A percentile compares a stretch with the other conserved stretches of the same genome.
Evolutionary conservation across 2,113 vertebrate species (phyloP).

Genomic region (Carassius carassius): DNA sequence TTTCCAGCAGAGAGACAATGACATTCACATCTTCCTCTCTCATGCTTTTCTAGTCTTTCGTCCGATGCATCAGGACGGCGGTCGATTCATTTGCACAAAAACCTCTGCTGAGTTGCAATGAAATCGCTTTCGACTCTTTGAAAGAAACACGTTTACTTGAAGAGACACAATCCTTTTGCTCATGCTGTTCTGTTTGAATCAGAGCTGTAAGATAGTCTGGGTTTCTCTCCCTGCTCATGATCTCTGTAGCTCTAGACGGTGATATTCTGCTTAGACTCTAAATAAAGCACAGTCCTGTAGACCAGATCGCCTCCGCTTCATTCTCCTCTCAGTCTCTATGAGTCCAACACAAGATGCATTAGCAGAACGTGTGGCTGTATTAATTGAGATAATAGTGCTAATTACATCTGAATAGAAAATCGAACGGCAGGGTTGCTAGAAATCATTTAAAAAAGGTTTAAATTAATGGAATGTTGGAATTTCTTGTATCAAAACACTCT

Average conservation of each 20-base stretch:
- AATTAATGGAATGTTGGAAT: constrained; percentile 75
- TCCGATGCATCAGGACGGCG: background rate
- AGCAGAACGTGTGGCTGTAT: constrained; percentile 73
- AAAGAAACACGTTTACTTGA: constrained; percentile 33
- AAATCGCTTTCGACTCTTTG: constrained; percentile 25
- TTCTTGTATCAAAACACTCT: background rate
- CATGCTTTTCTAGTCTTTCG: background rate
- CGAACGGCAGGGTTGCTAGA: constrained; percentile 73
- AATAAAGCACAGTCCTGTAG: constrained; percentile 86
- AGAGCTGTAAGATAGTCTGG: constrained; percentile 76
- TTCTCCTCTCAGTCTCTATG: constrained; percentile 34
- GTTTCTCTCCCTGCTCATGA: constrained; percentile 77
- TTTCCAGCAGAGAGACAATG: background rate
- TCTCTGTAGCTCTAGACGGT: constrained; percentile 82
- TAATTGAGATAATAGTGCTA: constrained; percentile 76
- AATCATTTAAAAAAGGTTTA: constrained; percentile 76
- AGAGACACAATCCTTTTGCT: constrained; percentile 40
- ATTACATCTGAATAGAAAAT: constrained; percentile 77
- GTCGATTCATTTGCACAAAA: background rate
- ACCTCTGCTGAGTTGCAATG: background rate
- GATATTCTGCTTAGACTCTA: constrained; percentile 84
- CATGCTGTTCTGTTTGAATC: constrained; percentile 62
- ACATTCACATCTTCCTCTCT: background rate
- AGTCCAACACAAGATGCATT: constrained; percentile 49
- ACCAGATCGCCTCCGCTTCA: constrained; percentile 67